These are phyloP conservation scores for Platysternon megacephalum DNA, from an alignment of 2,113 vertebrate genomes.

Conservation along the genomic window DNA sequence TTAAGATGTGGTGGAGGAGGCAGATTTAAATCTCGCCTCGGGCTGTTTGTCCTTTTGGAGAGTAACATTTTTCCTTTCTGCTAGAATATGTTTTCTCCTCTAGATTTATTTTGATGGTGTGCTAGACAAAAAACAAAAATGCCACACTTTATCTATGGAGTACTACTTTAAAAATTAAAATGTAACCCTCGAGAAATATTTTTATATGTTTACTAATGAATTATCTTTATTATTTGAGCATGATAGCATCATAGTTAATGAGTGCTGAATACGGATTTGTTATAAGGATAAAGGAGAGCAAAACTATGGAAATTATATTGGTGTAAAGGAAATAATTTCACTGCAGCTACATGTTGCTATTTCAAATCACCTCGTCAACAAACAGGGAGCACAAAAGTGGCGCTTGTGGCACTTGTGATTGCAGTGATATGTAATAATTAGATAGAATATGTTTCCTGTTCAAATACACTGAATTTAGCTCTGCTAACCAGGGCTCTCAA, in stretches of 20 bases:
- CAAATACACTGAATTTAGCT: background rate
- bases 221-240: background rate
- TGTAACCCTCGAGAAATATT: background rate
- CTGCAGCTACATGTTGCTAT: background rate
- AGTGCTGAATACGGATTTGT: background rate
- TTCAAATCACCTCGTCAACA: background rate
- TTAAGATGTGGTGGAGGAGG: background rate
- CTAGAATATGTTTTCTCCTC: background rate
- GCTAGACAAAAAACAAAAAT: background rate
- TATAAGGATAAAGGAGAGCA: background rate
- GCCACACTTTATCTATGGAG: background rate
- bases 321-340: background rate
- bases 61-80: background rate
- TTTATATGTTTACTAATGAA: background rate
- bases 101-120: background rate
- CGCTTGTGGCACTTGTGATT: background rate
- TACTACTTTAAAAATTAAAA: background rate
- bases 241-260: background rate
- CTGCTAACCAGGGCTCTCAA: background rate
- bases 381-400: background rate
- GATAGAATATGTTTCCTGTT: accelerated
- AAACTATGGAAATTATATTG: background rate
- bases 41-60: background rate
- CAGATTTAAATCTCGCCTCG: background rate
- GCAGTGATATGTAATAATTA: background rate